Base-by-base conservation (phyloP, 2,888 invertebrate genomes). In the Sminthurinus aureus region DNA sequence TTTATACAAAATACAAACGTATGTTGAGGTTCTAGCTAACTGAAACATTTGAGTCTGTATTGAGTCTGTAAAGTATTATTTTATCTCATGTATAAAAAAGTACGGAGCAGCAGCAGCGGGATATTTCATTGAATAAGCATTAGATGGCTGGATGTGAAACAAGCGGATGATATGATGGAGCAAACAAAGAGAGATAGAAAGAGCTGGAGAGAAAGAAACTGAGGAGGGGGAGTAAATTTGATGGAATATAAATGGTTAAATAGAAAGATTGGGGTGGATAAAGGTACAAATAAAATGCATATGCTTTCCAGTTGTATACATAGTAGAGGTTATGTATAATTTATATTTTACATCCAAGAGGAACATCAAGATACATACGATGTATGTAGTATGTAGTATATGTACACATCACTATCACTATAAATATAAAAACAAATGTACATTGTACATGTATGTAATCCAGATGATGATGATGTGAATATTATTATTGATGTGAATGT, bases 141-240 rank as follows among this genome's bases (percentile, higher is more conserved):
- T 58, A 58, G 58, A 58, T 58, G 58, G 58, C 18, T 58, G 58
- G 9, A 74, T 74, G 13, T 26, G 20, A 74, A 18, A 26, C 24
- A 26, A 38, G 38, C 26, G 24, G 26, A 26, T 77, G 77, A 77
- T 77, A 20, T 20, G 58, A 77, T 77, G 77, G 58, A 58, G 58
- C 58, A 52, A 77, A 58, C 22, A 77, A 26, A 74, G 26, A 24
- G 38, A 58, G 58, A 58, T 13, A 58, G 58, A 58, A 18, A 52
- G 52, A 52, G 52, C 13, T 13, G 18, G 9, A 58, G 58, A 58
- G 26, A 73, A 26, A 73, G 38, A 73, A 24, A 73, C 15, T 6
- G 77, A 52, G 79, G 79, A 79, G 79, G 79, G 78, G 79, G 67
- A 79, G 79, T 51, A 79, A 79, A 79, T 38, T 79, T 79, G 79